A percentile compares a stretch with the other conserved stretches of the same genome.
phyloP scores from a whole-genome alignment of 2,888 invertebrate genomes.

The Mythimna loreyi region DNA sequence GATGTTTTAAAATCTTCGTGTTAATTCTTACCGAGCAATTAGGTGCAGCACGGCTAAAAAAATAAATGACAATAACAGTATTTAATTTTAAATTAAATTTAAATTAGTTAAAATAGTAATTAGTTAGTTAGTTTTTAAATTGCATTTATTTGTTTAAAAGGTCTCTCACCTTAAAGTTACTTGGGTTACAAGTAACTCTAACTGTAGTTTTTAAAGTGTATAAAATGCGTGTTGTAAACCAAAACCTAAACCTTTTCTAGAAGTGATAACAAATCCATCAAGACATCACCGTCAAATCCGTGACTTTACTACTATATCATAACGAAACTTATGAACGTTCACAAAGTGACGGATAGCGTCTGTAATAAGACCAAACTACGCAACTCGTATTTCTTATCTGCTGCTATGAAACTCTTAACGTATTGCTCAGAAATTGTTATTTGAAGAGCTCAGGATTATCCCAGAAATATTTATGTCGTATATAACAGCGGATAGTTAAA shows the following conservation, averaged over 20 bases:
- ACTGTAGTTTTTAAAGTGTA: too few relatives aligned
- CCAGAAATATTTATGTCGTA: background rate
- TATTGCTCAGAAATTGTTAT: background rate
- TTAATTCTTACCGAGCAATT: too few relatives aligned
- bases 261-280: background rate
- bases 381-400: background rate
- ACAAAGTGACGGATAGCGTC: constrained; percentile 17
- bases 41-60: too few relatives aligned
- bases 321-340: constrained; percentile 21
- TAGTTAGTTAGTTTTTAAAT: too few relatives aligned
- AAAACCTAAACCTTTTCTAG: background rate
- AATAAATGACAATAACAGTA: too few relatives aligned
- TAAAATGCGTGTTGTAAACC: too few relatives aligned
- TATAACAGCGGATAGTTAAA: background rate
- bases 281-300: constrained; percentile 8
- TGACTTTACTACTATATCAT: constrained; percentile 15
- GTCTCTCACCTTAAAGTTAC: too few relatives aligned
- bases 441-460: background rate
- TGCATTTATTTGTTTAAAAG: too few relatives aligned
- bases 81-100: too few relatives aligned
- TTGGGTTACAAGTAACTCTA: too few relatives aligned
- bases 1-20: too few relatives aligned
- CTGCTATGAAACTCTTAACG: background rate
- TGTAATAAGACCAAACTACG: constrained; percentile 20
- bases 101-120: too few relatives aligned